Evolutionary conservation across 2,797 vertebrate species (phyloP).

Genomic region (Sphenopsis melanotis): DNA sequence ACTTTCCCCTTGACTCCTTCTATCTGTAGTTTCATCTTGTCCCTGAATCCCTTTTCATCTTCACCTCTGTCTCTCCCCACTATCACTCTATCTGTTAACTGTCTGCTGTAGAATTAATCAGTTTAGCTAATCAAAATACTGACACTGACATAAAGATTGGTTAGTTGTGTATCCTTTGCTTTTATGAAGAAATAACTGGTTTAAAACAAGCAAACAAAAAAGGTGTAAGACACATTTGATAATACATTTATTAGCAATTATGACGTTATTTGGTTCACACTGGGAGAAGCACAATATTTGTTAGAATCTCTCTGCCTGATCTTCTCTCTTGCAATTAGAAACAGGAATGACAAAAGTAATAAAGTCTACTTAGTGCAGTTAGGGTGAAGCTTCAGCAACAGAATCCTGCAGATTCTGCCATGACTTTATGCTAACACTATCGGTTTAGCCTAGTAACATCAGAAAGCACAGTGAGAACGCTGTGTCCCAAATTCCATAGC

Average conservation of each 20-base stretch:
- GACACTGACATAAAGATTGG: background rate
- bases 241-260: background rate
- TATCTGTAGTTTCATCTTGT: background rate
- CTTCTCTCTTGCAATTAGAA: background rate
- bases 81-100: background rate
- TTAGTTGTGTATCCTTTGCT: background rate
- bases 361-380: background rate
- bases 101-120: slow-evolving; percentile 22
- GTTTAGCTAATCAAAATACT: slow-evolving; percentile 35
- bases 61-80: background rate
- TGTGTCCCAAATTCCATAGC: slow-evolving; percentile 35
- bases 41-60: slow-evolving; percentile 24
- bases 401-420: background rate
- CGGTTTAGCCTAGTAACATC: background rate
- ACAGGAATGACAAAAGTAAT: background rate
- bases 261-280: background rate
- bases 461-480: background rate
- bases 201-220: background rate
- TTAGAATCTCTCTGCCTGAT: background rate
- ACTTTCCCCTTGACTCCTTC: background rate
- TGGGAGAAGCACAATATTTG: background rate
- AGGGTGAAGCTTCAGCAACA: background rate
- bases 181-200: slow-evolving; percentile 11
- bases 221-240: background rate
- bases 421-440: background rate